These are phyloP conservation scores for Lathamus discolor DNA, from an alignment of 2,113 vertebrate genomes.

Conservation along the genomic window DNA sequence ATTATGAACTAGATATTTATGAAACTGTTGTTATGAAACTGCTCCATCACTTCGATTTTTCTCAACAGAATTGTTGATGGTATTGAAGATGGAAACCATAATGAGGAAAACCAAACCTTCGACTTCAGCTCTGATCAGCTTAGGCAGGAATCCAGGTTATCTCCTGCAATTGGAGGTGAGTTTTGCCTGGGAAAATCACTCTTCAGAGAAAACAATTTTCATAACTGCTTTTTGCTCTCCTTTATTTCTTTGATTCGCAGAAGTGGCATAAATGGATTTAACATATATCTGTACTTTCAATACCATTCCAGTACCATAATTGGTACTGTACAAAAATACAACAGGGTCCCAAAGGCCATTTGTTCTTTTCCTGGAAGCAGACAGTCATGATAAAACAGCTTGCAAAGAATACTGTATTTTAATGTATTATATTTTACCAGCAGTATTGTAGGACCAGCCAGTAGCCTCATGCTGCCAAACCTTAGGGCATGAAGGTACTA, in stretches of 20 bases:
- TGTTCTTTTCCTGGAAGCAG: not conserved
- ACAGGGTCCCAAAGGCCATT: not conserved
- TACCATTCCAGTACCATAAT: not conserved
- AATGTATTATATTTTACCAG: not conserved
- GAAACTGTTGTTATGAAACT: not conserved
- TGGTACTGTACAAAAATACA: not conserved
- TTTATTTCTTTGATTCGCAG: not conserved
- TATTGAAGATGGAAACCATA: conserved; percentile 76
- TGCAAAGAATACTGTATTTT: not conserved
- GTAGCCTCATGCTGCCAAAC: not conserved
- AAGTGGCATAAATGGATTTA: not conserved
- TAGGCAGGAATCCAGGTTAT: conserved; percentile 70
- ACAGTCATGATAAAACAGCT: not conserved
- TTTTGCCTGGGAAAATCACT: not conserved
- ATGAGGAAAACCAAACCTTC: conserved; percentile 76
- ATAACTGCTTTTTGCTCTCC: not conserved
- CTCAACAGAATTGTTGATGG: conserved; percentile 80
- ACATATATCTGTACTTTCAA: not conserved
- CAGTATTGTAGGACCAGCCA: not conserved
- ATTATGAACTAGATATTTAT: not conserved
- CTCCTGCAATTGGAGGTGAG: conserved; percentile 74
- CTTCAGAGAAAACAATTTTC: not conserved
- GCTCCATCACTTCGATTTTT: not conserved
- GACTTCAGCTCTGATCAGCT: conserved; percentile 77
- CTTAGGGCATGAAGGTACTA: not conserved